These are phyloP conservation scores for Byasa hedistus DNA, from an alignment of 2,888 invertebrate species.

Conservation along the genomic window DNA sequence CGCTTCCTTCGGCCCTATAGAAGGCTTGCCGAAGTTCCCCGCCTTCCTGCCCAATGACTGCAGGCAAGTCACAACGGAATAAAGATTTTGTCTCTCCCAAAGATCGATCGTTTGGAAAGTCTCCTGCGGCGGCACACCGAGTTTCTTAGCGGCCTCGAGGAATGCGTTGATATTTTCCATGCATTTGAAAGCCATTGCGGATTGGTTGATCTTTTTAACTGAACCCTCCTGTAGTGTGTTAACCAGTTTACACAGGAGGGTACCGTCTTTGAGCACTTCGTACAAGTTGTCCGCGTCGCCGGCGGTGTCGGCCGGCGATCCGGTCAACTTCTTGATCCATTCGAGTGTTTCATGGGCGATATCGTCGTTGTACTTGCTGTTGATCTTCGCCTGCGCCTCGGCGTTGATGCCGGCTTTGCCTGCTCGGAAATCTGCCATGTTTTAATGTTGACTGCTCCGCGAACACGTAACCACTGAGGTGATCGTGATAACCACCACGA, in stretches of 20 bases:
- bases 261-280: constrained; percentile 93
- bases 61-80: constrained; percentile 96
- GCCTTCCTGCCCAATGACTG: constrained; percentile 97
- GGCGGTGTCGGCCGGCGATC: constrained; percentile 88
- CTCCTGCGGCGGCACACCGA: constrained; percentile 96
- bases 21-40: constrained; percentile 89
- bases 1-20: constrained; percentile 97
- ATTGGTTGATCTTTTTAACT: constrained; percentile 95
- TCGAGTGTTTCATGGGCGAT: constrained; percentile 94
- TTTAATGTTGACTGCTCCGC: constrained; percentile 61
- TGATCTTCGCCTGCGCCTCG: constrained; percentile 83
- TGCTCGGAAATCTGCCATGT: constrained; percentile 73
- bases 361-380: constrained; percentile 97
- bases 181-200: constrained; percentile 96
- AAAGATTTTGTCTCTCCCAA: constrained; percentile 97
- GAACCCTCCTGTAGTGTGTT: constrained; percentile 92
- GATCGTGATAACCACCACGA: constrained; percentile 63
- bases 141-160: constrained; percentile 87
- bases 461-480: constrained; percentile 72
- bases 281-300: constrained; percentile 95
- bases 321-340: constrained; percentile 94
- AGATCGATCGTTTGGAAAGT: constrained; percentile 99
- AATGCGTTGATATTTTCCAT: constrained; percentile 99
- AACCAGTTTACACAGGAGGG: constrained; percentile 92
- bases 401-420: constrained; percentile 76